These are phyloP conservation scores for Lota lota DNA, from an alignment of 2,113 vertebrate genomes.

Conservation along the genomic window DNA sequence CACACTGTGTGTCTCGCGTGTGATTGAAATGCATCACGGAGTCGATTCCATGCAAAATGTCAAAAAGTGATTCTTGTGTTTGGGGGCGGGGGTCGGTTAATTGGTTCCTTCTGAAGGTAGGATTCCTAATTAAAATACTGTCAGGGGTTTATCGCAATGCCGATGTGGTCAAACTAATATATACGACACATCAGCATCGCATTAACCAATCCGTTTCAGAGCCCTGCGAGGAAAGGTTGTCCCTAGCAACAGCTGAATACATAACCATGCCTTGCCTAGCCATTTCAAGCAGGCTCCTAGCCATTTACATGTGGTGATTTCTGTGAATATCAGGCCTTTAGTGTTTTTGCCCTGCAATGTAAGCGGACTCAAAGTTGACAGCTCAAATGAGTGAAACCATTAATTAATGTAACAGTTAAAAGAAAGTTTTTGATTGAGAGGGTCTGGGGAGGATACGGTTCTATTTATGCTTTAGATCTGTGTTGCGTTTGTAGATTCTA, in stretches of 20 bases:
- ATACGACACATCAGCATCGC: constrained; percentile 17
- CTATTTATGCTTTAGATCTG: constrained; percentile 43
- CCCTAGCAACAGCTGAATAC: constrained; percentile 48
- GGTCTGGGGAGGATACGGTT: too few species aligned
- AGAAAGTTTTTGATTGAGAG: too few species aligned
- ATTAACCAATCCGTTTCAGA: constrained; percentile 32
- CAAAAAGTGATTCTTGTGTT: constrained; percentile 46
- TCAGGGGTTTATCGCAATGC: constrained; percentile 31
- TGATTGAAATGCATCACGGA: constrained; percentile 53
- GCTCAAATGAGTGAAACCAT: not conserved
- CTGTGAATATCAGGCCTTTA: constrained; percentile 5
- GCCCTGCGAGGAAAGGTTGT: constrained; percentile 9
- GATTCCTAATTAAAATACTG: constrained; percentile 50
- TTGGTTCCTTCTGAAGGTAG: constrained; percentile 50
- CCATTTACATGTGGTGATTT: constrained; percentile 13
- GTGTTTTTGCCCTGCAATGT: too few species aligned
- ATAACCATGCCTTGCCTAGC: constrained; percentile 20
- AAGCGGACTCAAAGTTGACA: not conserved
- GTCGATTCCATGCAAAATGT: constrained; percentile 44
- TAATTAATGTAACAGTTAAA: not conserved
- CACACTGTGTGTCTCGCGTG: constrained; percentile 46
- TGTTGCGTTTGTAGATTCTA: constrained; percentile 49
- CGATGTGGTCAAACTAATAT: constrained; percentile 19
- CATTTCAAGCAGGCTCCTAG: constrained; percentile 16
- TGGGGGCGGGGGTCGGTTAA: constrained; percentile 19